Conservation (phyloP, 2,113 vertebrate species). For the Saguinus midas region DNA sequence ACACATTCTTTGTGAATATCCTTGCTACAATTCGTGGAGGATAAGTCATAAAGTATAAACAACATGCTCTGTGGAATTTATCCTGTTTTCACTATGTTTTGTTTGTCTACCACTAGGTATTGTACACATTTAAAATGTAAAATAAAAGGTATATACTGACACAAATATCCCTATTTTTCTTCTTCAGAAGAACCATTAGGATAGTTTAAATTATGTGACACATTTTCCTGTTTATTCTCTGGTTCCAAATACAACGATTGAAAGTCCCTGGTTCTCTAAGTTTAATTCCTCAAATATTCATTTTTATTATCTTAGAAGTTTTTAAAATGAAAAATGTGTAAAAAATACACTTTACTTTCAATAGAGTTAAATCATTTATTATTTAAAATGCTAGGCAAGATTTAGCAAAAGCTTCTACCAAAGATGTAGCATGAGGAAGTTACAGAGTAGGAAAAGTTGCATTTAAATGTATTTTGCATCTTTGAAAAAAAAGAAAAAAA, state of each 20-base stretch:
- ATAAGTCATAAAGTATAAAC: constrained; percentile 8
- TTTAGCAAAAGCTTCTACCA: not conserved
- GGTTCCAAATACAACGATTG: not conserved
- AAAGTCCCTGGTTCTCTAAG: not conserved
- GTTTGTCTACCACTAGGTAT: not conserved
- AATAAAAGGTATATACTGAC: not conserved
- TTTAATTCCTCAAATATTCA: constrained; percentile 13
- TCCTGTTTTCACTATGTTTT: not conserved
- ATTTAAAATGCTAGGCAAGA: constrained; percentile 67
- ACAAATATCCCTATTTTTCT: not conserved
- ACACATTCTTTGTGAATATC: constrained; percentile 20
- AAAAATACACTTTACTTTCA: constrained; percentile 6
- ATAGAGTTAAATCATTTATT: constrained; percentile 58
- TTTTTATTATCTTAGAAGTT: not conserved
- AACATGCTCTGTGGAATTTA: not conserved
- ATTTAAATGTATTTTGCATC: constrained; percentile 64
- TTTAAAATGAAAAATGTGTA: constrained; percentile 7
- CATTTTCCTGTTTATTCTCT: not conserved
- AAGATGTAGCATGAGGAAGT: not conserved
- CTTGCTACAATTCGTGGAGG: not conserved
- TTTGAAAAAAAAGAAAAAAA: constrained; percentile 38
- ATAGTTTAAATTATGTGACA: not conserved
- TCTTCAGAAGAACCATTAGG: not conserved
- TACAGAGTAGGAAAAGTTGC: constrained; percentile 57
- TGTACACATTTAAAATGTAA: not conserved